These are phyloP conservation scores for Ganaspis sp. DNA, from an alignment of 1,140 invertebrate species.

Conservation along the genomic window DNA sequence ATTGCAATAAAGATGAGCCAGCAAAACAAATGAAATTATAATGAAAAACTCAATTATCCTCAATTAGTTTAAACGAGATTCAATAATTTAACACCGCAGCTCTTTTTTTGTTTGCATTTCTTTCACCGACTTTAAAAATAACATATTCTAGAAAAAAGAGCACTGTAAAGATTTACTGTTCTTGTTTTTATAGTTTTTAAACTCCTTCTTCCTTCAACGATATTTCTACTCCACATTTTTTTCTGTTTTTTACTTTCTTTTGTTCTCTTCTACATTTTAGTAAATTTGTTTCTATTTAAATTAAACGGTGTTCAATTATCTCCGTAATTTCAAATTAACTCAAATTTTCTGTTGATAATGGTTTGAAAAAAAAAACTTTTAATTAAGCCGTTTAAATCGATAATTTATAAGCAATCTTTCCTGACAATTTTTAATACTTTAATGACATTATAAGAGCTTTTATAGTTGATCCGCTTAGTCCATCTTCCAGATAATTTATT, in stretches of 20 bases:
- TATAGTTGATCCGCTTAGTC: conserved; percentile 1
- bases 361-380: neutral
- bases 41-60: neutral
- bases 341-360: neutral
- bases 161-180: neutral
- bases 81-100: neutral
- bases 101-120: neutral
- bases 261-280: too few relatives aligned
- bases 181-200: too few relatives aligned
- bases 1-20: neutral
- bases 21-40: neutral
- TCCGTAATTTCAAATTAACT: too few relatives aligned
- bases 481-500: conserved; percentile 1
- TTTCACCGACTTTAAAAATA: too few relatives aligned
- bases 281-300: too few relatives aligned
- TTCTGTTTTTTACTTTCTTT: too few relatives aligned
- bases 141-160: neutral
- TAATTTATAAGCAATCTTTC: neutral
- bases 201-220: too few relatives aligned
- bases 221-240: too few relatives aligned
- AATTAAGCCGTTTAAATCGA: neutral
- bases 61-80: neutral
- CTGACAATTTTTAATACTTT: conserved; percentile 7
- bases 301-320: too few relatives aligned
- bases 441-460: neutral